These are phyloP conservation scores for Etia nguti DNA, from an alignment of 2,113 vertebrate genomes.

Conservation along the genomic window DNA sequence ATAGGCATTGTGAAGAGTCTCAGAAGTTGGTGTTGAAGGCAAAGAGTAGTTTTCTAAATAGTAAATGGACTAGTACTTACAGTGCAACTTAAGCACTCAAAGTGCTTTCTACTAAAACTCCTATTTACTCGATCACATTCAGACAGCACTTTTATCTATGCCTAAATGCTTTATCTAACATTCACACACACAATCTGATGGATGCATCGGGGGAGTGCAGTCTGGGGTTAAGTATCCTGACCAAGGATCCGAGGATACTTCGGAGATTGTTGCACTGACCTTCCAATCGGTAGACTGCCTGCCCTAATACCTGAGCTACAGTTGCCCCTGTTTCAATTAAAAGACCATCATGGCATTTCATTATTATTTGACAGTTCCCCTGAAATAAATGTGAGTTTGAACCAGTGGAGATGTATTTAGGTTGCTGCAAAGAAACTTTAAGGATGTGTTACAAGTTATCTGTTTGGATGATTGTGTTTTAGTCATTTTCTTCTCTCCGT, in stretches of 20 bases:
- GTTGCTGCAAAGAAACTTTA: background rate
- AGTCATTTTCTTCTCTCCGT: background rate
- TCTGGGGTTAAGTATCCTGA: background rate
- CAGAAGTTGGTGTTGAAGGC: background rate
- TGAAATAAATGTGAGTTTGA: background rate
- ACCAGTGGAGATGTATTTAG: background rate
- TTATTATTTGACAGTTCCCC: background rate
- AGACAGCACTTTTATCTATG: rapidly evolving
- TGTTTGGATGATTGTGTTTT: background rate
- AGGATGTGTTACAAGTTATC: background rate
- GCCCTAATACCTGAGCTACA: background rate
- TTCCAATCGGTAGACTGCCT: background rate
- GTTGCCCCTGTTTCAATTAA: background rate
- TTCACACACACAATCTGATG: background rate
- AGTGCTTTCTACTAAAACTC: background rate
- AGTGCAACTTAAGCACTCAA: background rate
- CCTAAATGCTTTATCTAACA: background rate
- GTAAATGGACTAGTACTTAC: background rate
- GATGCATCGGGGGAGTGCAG: background rate
- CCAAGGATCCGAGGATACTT: background rate
- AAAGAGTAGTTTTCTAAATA: background rate
- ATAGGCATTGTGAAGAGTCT: background rate
- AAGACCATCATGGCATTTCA: background rate
- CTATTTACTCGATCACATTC: background rate
- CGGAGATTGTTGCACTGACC: background rate